phyloP scores from a whole-genome alignment of 2,888 invertebrate species.

The Charanyca ferruginea region DNA sequence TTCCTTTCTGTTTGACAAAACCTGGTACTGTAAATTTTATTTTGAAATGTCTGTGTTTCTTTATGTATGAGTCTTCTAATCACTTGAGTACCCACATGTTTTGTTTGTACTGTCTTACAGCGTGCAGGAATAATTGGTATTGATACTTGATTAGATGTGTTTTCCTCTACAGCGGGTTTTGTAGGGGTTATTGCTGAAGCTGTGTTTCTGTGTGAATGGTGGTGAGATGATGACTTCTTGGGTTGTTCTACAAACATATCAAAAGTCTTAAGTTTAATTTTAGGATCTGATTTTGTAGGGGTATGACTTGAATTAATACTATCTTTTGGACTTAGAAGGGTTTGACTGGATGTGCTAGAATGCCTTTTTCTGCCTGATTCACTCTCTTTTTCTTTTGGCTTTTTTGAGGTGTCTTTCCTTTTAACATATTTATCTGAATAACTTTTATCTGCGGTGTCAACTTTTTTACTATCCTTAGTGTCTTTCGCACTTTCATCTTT shows the following conservation, averaged over 20 bases:
- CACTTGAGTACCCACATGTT: slow-evolving; percentile 75
- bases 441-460: slow-evolving; percentile 71
- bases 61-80: slow-evolving; percentile 71
- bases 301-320: slow-evolving; percentile 67
- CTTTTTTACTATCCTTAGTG: slow-evolving; percentile 72
- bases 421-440: slow-evolving; percentile 86
- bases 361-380: slow-evolving; percentile 71
- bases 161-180: slow-evolving; percentile 68
- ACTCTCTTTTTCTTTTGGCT: slow-evolving; percentile 71
- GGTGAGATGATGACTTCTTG: slow-evolving; percentile 76
- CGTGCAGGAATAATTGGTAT: slow-evolving; percentile 45
- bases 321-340: slow-evolving; percentile 78
- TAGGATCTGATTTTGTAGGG: slow-evolving; percentile 75
- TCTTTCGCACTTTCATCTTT: slow-evolving; percentile 70
- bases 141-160: slow-evolving; percentile 66
- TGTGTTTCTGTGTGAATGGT: slow-evolving; percentile 83
- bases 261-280: slow-evolving; percentile 81
- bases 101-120: slow-evolving; percentile 66
- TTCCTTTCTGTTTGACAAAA: slow-evolving; percentile 76
- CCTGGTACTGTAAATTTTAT: slow-evolving; percentile 63
- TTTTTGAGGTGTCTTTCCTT: slow-evolving; percentile 79
- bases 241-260: slow-evolving; percentile 84
- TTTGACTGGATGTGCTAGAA: slow-evolving; percentile 78
- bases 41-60: slow-evolving; percentile 76
- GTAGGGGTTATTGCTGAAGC: slow-evolving; percentile 63